A percentile compares a stretch with the other conserved stretches of the same genome.
These are phyloP conservation scores for Pteromalus puparum DNA, from an alignment of 1,140 invertebrate species.

Conservation along the genomic window DNA sequence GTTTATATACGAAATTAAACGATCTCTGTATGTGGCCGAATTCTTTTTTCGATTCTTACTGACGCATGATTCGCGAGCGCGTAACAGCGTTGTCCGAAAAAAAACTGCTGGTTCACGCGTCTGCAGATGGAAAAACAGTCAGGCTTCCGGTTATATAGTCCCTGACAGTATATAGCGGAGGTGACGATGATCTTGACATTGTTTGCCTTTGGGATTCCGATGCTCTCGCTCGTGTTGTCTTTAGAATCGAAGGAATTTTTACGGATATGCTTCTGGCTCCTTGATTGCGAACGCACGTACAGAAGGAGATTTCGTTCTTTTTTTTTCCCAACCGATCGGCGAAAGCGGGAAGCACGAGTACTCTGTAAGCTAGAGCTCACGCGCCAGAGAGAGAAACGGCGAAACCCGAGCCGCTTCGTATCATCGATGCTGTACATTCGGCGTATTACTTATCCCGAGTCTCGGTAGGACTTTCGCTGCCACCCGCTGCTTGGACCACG, in stretches of 20 bases:
- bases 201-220: neutral
- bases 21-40: neutral
- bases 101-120: neutral
- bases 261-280: too few species aligned
- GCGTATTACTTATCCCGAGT: neutral
- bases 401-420: neutral
- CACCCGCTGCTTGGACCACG: conserved; percentile 19
- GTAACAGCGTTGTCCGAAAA: neutral
- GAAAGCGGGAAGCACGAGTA: neutral
- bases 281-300: too few species aligned
- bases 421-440: neutral
- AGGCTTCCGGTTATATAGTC: neutral
- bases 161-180: neutral
- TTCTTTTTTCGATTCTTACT: too few species aligned
- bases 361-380: too few species aligned
- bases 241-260: too few species aligned
- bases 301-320: neutral
- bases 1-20: neutral
- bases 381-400: neutral
- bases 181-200: neutral
- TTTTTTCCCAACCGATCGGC: neutral
- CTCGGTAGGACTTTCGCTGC: neutral
- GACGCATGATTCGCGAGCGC: too few species aligned
- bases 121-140: neutral
- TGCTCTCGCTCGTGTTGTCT: too few species aligned